These are phyloP conservation scores for Ranitomeya imitator DNA, from an alignment of 2,113 vertebrate species.

Conservation along the genomic window DNA sequence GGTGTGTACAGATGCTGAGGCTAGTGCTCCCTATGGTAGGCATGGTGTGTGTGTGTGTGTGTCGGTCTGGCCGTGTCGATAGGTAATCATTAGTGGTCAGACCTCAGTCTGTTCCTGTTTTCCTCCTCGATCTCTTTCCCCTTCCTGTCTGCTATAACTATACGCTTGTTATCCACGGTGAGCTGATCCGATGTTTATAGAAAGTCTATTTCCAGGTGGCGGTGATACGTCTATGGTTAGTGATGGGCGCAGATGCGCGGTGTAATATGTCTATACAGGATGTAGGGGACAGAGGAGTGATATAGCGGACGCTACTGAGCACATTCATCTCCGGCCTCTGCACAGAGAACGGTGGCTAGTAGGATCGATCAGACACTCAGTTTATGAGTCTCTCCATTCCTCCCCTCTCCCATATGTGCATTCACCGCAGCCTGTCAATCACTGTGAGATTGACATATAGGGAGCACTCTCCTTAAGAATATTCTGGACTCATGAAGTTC, in stretches of 20 bases:
- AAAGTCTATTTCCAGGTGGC: slow-evolving; percentile 14
- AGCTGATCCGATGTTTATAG: background rate
- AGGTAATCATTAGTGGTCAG: slow-evolving; percentile 47
- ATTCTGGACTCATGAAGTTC: too few species aligned
- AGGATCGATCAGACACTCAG: too few species aligned
- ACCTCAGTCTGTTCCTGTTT: slow-evolving; percentile 24
- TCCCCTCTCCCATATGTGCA: too few species aligned
- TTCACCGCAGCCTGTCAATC: too few species aligned
- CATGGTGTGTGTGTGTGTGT: background rate
- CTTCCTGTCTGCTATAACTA: slow-evolving; percentile 29
- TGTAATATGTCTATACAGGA: background rate
- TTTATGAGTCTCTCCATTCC: too few species aligned
- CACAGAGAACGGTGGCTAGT: too few species aligned
- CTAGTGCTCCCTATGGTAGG: background rate
- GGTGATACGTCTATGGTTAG: background rate
- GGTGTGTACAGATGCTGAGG: background rate
- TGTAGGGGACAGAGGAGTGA: background rate
- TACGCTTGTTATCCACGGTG: slow-evolving; percentile 28
- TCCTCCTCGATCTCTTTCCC: background rate
- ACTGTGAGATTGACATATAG: background rate
- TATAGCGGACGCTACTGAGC: background rate
- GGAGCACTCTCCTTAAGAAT: too few species aligned
- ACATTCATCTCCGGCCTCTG: background rate
- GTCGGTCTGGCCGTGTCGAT: background rate
- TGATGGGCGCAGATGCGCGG: background rate